A percentile compares a stretch with the other conserved stretches of the same genome.
phyloP scores from a whole-genome alignment of 92 coral and sea anemone genomes.

The Palythoa grandis region DNA sequence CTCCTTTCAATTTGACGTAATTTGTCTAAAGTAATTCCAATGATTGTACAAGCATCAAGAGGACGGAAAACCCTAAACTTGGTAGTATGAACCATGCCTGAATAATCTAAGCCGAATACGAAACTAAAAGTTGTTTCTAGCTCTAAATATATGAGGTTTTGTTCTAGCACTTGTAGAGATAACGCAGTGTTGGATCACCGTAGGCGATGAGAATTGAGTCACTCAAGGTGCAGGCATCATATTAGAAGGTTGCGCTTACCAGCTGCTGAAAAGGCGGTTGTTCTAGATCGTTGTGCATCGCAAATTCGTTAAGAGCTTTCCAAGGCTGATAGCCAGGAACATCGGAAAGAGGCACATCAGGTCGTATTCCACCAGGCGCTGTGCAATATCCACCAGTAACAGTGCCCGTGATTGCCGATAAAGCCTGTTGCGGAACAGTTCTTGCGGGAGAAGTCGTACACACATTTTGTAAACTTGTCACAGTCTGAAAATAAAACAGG shows the following conservation, averaged over 20 bases:
- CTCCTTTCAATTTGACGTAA: not conserved
- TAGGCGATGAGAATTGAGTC: not conserved
- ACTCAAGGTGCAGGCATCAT: not conserved
- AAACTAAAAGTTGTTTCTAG: not conserved
- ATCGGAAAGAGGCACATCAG: slow-evolving; percentile 79
- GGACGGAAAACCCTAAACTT: not conserved
- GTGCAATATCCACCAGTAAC: slow-evolving; percentile 67
- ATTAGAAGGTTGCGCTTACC: slow-evolving; percentile 71
- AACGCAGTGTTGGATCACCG: not conserved
- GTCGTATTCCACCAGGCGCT: slow-evolving; percentile 75
- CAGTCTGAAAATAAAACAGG: slow-evolving; percentile 59
- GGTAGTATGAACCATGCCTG: not conserved
- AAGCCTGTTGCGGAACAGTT: slow-evolving; percentile 66
- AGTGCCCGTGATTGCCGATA: slow-evolving; percentile 85
- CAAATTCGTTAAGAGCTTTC: slow-evolving; percentile 98
- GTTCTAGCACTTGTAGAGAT: not conserved
- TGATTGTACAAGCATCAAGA: not conserved
- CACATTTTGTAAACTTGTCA: slow-evolving; percentile 83
- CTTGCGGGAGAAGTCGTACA: slow-evolving; percentile 57
- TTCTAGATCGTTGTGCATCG: slow-evolving; percentile 96
- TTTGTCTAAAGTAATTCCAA: not conserved
- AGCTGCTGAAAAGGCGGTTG: slow-evolving; percentile 97
- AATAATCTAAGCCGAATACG: not conserved
- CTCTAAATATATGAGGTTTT: not conserved
- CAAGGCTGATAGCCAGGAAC: slow-evolving; percentile 96